Base-by-base conservation (phyloP, 2,797 vertebrate species). In the Pantherophis alleghaniensis region DNA sequence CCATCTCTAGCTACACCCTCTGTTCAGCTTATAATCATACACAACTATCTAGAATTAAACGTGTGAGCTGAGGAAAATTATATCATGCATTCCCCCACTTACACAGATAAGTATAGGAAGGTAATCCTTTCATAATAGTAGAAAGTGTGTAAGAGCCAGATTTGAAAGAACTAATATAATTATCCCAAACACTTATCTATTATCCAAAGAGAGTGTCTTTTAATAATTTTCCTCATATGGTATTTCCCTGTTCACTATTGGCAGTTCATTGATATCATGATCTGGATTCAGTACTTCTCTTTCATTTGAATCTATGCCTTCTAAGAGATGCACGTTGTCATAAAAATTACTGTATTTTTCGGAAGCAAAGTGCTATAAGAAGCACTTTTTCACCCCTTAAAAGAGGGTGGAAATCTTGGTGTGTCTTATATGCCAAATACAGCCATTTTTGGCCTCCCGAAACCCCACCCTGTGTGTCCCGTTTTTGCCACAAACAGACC, bases 21-120 rank as follows among this genome's bases (percentile, higher is more conserved):
- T 16, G 47, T 42, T 86, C 24, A 86, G 16, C 32, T 86, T n/a
- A 86, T 61, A 86, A 22, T 74, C 24, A 47, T 14, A 16, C 37
- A 61, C 37, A 59, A 83, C 74, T 57, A 79, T 94, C 57, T 88
- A 91, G 92, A 95, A 94, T 94, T 96, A n/a, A 90, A 66, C 13
- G 56, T 56, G n/a, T 88, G 94, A 37, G 63, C 95, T 94, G 12
- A 86, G 91, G 59, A 95, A 90, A 87, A 89, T 83, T 42, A n/a
- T 42, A 92, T 93, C 92, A 91, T 53, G 63, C 14, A 74, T 1
- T 60, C 47, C 95, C 20, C n/a, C 20, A 42, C 51, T 88, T 91
- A 74, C 6, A 74, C 16, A 37, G 69, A 20, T 91, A 87, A 90
- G 87, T 55, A 57, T 9, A 28, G 22, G 53, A 18, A 26, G 42